A percentile compares a stretch with the other conserved stretches of the same genome.
Conservation (phyloP, 1,140 invertebrate species). For the Cotesia typhae region DNA sequence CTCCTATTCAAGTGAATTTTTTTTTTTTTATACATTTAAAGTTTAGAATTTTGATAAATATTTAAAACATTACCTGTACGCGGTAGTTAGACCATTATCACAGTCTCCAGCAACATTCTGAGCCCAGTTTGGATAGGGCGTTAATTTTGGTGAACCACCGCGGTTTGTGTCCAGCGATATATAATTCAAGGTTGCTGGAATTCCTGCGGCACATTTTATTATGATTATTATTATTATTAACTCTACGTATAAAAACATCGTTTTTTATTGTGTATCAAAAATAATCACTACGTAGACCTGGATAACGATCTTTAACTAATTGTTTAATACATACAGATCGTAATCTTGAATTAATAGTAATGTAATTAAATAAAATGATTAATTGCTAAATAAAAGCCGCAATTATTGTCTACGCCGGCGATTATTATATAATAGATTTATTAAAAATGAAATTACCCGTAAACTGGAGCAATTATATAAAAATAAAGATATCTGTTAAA, state of each 20-base stretch:
- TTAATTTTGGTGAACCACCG: conserved; percentile 75
- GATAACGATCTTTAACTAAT: too few species aligned
- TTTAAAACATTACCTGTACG: conserved; percentile 66
- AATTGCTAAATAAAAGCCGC: too few species aligned
- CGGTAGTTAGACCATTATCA: conserved; percentile 76
- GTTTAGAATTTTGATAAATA: neutral
- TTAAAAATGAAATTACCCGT: too few species aligned
- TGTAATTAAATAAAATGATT: too few species aligned
- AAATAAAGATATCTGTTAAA: too few species aligned
- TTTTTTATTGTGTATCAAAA: neutral
- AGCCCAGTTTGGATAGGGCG: conserved; percentile 79
- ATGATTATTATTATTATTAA: too few species aligned
- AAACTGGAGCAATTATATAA: too few species aligned
- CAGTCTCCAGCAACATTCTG: conserved; percentile 80
- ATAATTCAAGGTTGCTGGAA: conserved; percentile 83
- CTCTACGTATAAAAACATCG: neutral
- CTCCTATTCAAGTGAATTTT: neutral
- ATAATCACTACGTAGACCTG: too few species aligned
- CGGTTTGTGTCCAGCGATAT: conserved; percentile 72
- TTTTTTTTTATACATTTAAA: neutral
- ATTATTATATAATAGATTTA: too few species aligned
- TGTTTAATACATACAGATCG: too few species aligned
- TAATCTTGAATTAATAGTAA: too few species aligned
- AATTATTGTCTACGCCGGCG: too few species aligned
- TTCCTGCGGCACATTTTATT: conserved; percentile 66